Conservation (phyloP, 64 coral and sea anemone species). For the Acropora tenuis region DNA sequence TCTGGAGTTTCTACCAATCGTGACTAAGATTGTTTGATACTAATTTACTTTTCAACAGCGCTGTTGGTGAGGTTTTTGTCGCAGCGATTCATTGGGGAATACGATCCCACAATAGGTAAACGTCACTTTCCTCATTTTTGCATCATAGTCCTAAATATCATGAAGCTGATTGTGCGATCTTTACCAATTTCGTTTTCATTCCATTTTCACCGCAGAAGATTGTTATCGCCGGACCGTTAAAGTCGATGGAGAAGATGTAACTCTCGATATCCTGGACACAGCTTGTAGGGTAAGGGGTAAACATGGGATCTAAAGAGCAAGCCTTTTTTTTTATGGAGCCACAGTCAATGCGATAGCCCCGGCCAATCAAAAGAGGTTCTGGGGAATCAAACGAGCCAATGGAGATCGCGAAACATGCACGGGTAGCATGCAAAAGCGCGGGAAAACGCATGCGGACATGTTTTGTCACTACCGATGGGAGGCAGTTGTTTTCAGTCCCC, state of each 20-base stretch:
- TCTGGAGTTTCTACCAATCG: neutral
- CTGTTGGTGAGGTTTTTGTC: constrained; percentile 65
- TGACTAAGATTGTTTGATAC: neutral
- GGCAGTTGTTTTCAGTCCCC: no score
- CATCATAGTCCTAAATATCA: neutral
- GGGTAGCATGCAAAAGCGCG: no score
- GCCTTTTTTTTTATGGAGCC: no score
- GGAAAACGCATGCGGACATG: no score
- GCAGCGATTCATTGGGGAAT: constrained; percentile 72
- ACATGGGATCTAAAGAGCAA: no score
- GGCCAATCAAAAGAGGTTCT: no score
- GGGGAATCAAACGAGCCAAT: no score
- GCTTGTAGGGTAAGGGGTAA: constrained; percentile 52
- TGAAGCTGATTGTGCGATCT: neutral
- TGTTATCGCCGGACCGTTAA: constrained; percentile 67
- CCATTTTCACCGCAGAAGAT: constrained; percentile 37
- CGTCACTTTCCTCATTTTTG: neutral
- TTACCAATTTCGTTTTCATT: neutral
- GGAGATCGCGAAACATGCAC: no score
- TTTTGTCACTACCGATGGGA: no score
- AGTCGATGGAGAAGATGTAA: constrained; percentile 65
- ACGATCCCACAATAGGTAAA: constrained; percentile 80
- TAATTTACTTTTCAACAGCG: constrained; percentile 15
- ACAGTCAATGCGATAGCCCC: no score
- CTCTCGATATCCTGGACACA: constrained; percentile 69